A percentile compares a stretch with the other conserved stretches of the same genome.
These are phyloP conservation scores for Pachypeltis micranthus DNA, from an alignment of 1,140 invertebrate species.

Conservation along the genomic window DNA sequence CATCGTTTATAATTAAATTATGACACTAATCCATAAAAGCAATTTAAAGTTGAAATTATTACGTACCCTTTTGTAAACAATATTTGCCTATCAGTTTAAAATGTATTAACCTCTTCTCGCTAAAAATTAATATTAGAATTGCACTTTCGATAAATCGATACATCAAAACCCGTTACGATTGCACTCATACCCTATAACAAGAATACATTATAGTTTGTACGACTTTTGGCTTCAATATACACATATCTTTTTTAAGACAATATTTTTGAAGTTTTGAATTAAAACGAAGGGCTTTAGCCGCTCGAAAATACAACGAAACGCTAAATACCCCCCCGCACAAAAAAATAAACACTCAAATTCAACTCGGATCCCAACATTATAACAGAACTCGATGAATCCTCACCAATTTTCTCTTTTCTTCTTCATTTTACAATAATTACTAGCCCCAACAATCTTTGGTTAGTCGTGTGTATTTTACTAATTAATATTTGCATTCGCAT, in stretches of 20 bases:
- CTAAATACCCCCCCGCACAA: background rate
- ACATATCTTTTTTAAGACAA: background rate
- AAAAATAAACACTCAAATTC: background rate
- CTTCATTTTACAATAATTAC: background rate
- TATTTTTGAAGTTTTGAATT: background rate
- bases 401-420: no score
- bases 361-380: background rate
- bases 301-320: background rate
- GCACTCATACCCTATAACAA: constrained; percentile 11
- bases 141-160: constrained; percentile 8
- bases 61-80: background rate
- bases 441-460: constrained; percentile 6
- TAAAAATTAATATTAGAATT: constrained; percentile 12
- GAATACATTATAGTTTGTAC: constrained; percentile 16
- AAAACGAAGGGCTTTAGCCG: background rate
- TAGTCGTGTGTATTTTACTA: background rate
- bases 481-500: background rate
- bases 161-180: constrained; percentile 13
- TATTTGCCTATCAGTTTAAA: background rate
- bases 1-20: background rate
- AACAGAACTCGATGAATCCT: no score
- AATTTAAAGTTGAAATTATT: background rate
- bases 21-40: background rate
- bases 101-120: background rate
- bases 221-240: constrained; percentile 7